phyloP scores from a whole-genome alignment of 2,113 vertebrate genomes.

The Poecilia latipinna region DNA sequence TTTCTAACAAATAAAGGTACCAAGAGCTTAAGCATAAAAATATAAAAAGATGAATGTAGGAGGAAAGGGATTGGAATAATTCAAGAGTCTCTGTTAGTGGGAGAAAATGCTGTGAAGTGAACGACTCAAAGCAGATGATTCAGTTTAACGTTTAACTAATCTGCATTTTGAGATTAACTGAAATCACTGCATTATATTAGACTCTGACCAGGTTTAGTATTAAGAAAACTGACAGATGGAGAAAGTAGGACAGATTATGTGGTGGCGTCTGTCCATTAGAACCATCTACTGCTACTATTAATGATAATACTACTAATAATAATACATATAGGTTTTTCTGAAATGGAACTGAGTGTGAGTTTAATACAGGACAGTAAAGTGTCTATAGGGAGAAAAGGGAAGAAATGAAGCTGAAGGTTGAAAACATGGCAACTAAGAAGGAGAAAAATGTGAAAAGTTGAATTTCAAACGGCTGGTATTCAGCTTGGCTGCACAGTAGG shows the following conservation, averaged over 20 bases:
- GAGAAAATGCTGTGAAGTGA: background rate
- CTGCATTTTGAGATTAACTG: no score
- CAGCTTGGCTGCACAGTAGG: background rate
- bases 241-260: background rate
- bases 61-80: no score
- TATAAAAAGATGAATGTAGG: no score
- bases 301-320: no score
- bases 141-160: background rate
- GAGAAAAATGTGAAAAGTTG: background rate
- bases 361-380: no score
- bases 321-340: no score
- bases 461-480: background rate
- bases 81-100: background rate
- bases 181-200: background rate
- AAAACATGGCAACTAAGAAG: background rate
- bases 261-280: no score
- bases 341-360: no score
- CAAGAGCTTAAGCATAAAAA: no score
- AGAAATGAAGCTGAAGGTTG: background rate
- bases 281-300: no score
- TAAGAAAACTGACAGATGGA: background rate
- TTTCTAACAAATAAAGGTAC: background rate
- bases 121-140: background rate
- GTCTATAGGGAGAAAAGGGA: background rate
- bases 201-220: background rate